These are phyloP conservation scores for Leptinotarsa haldemani DNA, from an alignment of 2,888 invertebrate species.

Conservation along the genomic window DNA sequence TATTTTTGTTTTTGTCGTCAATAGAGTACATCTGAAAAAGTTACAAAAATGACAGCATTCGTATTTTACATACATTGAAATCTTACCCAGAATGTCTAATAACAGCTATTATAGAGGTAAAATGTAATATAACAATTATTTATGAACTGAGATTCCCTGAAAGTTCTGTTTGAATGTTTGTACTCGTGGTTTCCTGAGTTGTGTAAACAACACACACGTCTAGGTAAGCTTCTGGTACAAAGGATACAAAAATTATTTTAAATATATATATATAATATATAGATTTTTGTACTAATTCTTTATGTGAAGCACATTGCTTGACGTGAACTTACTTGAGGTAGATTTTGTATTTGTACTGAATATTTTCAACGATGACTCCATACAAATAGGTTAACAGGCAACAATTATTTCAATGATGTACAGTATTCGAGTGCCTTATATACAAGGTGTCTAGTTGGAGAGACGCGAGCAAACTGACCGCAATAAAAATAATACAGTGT, in stretches of 20 bases:
- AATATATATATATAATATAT: constrained; percentile 55
- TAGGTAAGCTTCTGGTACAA: constrained; percentile 56
- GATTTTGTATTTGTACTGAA: constrained; percentile 60
- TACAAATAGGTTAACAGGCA: constrained; percentile 56
- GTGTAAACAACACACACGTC: constrained; percentile 50
- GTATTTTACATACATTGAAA: constrained; percentile 30
- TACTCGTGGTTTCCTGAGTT: constrained; percentile 56
- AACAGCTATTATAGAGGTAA: constrained; percentile 26
- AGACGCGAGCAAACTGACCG: constrained; percentile 12
- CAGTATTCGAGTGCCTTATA: constrained; percentile 58
- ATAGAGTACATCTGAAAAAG: constrained; percentile 19
- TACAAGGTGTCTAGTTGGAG: constrained; percentile 46
- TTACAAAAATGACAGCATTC: constrained; percentile 29
- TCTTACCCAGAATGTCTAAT: constrained; percentile 53
- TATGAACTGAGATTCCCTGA: constrained; percentile 56
- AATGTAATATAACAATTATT: constrained; percentile 37
- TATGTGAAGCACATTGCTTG: constrained; percentile 45
- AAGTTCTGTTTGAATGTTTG: constrained; percentile 44
- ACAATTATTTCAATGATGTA: constrained; percentile 53
- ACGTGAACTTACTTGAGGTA: constrained; percentile 57
- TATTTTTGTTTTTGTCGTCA: constrained; percentile 30
- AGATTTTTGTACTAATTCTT: constrained; percentile 53
- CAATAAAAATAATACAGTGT: neutral
- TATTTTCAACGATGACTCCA: constrained; percentile 47
- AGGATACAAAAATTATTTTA: constrained; percentile 54